Percentiles rank a stretch among this genome's conserved stretches.
Evolutionary conservation across 2,888 invertebrate species (phyloP).

Genomic region (Cosmorhoe ocellata): DNA sequence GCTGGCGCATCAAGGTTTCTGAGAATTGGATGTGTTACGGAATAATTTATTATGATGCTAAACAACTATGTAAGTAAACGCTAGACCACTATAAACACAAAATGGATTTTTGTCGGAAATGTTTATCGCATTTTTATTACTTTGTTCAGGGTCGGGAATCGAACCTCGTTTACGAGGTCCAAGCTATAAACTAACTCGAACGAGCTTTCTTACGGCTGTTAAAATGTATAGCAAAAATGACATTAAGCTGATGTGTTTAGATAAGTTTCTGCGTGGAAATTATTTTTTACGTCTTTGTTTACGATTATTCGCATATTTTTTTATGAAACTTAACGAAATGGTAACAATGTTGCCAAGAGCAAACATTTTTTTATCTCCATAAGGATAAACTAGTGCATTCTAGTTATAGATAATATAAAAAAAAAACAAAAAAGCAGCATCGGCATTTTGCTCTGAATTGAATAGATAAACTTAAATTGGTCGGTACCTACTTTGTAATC

Average conservation of each 20-base stretch:
- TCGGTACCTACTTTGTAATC: no score
- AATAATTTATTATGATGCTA: slow-evolving; percentile 28
- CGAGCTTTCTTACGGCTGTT: slow-evolving; percentile 54
- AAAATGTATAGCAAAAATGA: slow-evolving; percentile 54
- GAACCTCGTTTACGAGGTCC: slow-evolving; percentile 63
- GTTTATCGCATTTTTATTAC: slow-evolving; percentile 62
- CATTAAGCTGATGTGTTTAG: slow-evolving; percentile 43
- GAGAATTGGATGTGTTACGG: slow-evolving; percentile 20
- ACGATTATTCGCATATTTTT: slow-evolving; percentile 17
- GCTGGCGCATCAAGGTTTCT: slow-evolving; percentile 7
- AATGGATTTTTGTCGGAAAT: slow-evolving; percentile 53
- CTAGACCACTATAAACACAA: slow-evolving; percentile 47
- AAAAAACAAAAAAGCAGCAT: no score
- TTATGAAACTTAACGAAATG: not conserved
- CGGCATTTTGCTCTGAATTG: no score
- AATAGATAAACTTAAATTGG: no score
- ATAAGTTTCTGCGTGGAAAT: slow-evolving; percentile 24
- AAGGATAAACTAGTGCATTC: no score
- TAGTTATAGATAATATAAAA: no score
- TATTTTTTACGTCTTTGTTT: slow-evolving; percentile 27
- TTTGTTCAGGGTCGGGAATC: slow-evolving; percentile 59
- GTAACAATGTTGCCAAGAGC: not conserved
- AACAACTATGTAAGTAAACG: slow-evolving; percentile 48
- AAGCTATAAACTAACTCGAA: slow-evolving; percentile 57
- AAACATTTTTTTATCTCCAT: no score